Percentiles rank a stretch among this genome's conserved stretches.
These are phyloP conservation scores for Ageneiosus marmoratus DNA, from an alignment of 2,113 vertebrate species.

Conservation along the genomic window DNA sequence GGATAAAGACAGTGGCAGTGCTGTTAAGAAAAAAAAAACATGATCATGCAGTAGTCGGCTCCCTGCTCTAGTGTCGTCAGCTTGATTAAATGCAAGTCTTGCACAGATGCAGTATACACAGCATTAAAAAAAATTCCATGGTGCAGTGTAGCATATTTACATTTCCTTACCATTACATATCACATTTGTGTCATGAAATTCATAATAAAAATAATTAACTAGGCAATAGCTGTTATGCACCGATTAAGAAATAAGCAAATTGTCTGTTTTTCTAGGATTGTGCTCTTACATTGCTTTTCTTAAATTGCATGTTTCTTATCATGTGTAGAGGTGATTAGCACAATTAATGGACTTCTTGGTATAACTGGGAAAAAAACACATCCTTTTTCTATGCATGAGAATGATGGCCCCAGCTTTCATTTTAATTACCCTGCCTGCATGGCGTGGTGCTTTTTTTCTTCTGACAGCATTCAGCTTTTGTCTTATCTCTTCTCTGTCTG, in stretches of 20 bases:
- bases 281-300: conserved; percentile 44
- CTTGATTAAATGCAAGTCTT: conserved; percentile 28
- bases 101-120: conserved; percentile 19
- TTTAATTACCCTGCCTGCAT: conserved; percentile 53
- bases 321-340: conserved; percentile 51
- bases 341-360: conserved; percentile 58
- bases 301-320: conserved; percentile 53
- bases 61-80: conserved; percentile 1
- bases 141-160: not conserved
- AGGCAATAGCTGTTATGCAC: conserved; percentile 25
- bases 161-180: not conserved
- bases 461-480: conserved; percentile 50
- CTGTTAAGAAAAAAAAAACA: conserved; percentile 18
- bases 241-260: conserved; percentile 40
- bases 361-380: conserved; percentile 40
- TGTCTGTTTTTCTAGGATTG: conserved; percentile 18
- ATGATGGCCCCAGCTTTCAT: conserved; percentile 57
- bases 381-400: conserved; percentile 44
- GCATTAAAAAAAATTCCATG: not conserved
- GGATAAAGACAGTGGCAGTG: not conserved
- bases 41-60: not conserved
- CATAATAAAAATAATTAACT: conserved; percentile 2
- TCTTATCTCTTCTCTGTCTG: conserved; percentile 48
- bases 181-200: conserved; percentile 1
- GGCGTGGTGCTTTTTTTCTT: conserved; percentile 41